These are phyloP conservation scores for Lepisosteus oculatus DNA, from an alignment of 2,113 vertebrate species.

Conservation along the genomic window DNA sequence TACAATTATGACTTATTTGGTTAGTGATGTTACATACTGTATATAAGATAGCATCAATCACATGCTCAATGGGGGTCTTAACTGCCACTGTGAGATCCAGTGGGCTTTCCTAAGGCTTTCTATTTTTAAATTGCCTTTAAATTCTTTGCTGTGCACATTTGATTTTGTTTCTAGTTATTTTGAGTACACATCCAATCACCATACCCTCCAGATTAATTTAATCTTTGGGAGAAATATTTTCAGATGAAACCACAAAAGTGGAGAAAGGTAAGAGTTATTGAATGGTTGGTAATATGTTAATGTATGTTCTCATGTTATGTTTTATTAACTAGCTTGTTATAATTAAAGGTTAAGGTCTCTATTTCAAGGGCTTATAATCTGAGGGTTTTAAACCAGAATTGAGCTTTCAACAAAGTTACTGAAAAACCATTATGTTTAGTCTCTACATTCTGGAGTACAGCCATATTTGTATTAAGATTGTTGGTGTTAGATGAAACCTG, in stretches of 20 bases:
- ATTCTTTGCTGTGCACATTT: not conserved
- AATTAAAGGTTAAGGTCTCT: not conserved
- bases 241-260: conserved; percentile 1
- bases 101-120: not conserved
- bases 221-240: not conserved
- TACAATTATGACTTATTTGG: not conserved
- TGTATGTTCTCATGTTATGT: not conserved
- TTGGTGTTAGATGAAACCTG: too few relatives aligned
- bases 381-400: not conserved
- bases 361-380: conserved; percentile 3
- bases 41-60: not conserved
- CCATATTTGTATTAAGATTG: too few relatives aligned
- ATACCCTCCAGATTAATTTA: not conserved
- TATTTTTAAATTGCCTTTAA: not conserved
- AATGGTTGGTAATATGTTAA: not conserved
- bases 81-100: not conserved
- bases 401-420: too few relatives aligned
- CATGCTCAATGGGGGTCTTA: not conserved
- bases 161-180: not conserved
- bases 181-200: not conserved
- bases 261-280: not conserved
- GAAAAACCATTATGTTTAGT: not conserved
- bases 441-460: not conserved
- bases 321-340: conserved; percentile 1
- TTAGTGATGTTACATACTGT: not conserved